phyloP scores from a whole-genome alignment of 1,140 invertebrate species.

The Bombus haemorrhoidalis region DNA sequence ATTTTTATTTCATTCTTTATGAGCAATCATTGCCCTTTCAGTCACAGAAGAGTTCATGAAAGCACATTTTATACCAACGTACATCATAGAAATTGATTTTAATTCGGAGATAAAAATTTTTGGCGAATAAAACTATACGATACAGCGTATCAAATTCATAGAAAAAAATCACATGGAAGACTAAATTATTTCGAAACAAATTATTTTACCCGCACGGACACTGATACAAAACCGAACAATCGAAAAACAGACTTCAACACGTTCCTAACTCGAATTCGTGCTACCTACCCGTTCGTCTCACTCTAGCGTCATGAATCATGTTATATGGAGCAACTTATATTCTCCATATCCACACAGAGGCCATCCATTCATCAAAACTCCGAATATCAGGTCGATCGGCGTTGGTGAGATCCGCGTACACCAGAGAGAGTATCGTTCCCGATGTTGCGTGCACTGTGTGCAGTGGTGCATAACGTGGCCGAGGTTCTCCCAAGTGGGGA shows the following conservation, averaged over 20 bases:
- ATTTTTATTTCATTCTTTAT: neutral
- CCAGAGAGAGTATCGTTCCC: neutral
- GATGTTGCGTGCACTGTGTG: conserved; percentile 59
- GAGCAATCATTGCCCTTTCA: neutral
- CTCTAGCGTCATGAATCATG: neutral
- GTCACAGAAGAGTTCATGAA: too few species aligned
- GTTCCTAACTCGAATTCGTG: neutral
- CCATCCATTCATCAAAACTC: conserved; percentile 30
- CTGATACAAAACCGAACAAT: neutral
- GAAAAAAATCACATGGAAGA: too few species aligned
- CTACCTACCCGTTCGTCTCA: neutral
- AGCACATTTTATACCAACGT: too few species aligned
- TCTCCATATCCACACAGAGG: neutral
- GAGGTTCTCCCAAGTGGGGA: conserved; percentile 29
- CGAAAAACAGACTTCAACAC: neutral
- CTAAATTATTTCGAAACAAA: neutral
- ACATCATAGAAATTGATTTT: neutral
- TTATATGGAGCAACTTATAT: conserved; percentile 17
- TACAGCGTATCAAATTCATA: neutral
- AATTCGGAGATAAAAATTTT: neutral
- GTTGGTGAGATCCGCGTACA: conserved; percentile 7
- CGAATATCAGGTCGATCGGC: conserved; percentile 34
- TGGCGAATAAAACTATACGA: too few species aligned
- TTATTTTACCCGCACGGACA: neutral
- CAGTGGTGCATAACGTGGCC: conserved; percentile 59